These are phyloP conservation scores for Microtus obscurus DNA, from an alignment of 2,797 vertebrate genomes.

Conservation along the genomic window DNA sequence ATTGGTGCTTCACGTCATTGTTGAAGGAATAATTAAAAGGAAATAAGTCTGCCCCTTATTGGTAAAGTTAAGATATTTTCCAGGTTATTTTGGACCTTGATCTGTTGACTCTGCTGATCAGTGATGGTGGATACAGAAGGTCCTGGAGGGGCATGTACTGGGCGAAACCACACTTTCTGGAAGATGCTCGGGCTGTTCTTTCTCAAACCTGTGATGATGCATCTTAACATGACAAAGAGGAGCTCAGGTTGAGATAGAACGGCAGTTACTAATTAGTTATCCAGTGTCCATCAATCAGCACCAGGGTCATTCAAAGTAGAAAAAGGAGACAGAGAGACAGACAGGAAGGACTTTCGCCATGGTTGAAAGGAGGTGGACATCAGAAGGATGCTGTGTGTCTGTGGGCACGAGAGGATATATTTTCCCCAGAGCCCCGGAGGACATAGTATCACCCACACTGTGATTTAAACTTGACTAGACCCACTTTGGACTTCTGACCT, in stretches of 20 bases:
- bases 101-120: neutral
- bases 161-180: neutral
- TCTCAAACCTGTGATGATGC: too few species aligned
- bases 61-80: neutral
- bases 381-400: neutral
- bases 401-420: too few species aligned
- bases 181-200: fast-evolving
- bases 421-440: too few species aligned
- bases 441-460: fast-evolving
- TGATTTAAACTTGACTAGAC: too few species aligned
- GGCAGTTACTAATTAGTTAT: neutral
- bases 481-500: neutral
- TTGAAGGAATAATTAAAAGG: neutral
- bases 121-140: neutral
- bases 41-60: neutral
- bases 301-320: neutral
- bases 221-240: too few species aligned
- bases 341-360: neutral
- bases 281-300: neutral
- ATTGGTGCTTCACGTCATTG: neutral
- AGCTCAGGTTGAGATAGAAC: neutral
- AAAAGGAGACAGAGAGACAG: fast-evolving
- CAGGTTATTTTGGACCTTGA: neutral
- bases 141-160: too few species aligned
- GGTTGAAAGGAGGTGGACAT: neutral